These are phyloP conservation scores for Cerastis rubricosa DNA, from an alignment of 2,888 invertebrate species.

Conservation along the genomic window DNA sequence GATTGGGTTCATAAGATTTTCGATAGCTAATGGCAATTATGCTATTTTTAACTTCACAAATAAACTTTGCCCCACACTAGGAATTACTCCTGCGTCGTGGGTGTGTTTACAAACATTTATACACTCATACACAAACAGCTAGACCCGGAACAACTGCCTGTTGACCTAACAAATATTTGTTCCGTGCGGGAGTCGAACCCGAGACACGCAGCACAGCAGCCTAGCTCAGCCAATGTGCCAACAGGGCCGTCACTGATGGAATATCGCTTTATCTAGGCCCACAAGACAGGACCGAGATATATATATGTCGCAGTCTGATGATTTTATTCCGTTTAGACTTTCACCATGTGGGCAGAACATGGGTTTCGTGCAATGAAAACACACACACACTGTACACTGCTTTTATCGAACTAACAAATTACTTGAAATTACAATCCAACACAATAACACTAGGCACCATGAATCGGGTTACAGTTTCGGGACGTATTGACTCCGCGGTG, in stretches of 20 bases:
- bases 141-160: neutral
- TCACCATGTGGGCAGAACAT: too few relatives aligned
- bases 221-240: neutral
- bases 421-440: too few relatives aligned
- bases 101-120: neutral
- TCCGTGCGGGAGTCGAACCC: neutral
- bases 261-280: neutral
- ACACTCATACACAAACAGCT: neutral
- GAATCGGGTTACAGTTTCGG: too few relatives aligned
- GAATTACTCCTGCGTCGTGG: neutral
- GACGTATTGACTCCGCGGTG: too few relatives aligned
- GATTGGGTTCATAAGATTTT: neutral
- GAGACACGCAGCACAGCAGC: neutral
- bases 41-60: neutral
- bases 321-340: too few relatives aligned
- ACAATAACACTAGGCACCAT: too few relatives aligned
- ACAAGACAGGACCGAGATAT: neutral
- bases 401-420: too few relatives aligned
- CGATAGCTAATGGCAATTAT: neutral
- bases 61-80: neutral
- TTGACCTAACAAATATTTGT: neutral
- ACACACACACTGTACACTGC: too few relatives aligned
- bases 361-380: too few relatives aligned
- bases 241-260: neutral
- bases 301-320: too few relatives aligned